These are phyloP conservation scores for Lottia scabra DNA, from an alignment of 2,888 invertebrate genomes.

Conservation along the genomic window DNA sequence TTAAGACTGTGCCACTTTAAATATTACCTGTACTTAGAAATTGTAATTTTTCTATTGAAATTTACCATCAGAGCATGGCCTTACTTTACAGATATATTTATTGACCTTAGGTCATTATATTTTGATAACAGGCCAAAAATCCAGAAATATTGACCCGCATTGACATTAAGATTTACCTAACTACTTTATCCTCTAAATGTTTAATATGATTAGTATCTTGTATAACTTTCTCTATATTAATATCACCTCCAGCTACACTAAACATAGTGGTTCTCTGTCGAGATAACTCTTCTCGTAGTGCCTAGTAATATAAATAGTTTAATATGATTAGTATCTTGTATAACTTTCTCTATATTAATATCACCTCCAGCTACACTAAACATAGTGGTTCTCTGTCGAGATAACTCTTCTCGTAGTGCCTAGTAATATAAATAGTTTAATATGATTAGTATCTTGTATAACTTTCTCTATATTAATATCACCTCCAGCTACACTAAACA, in stretches of 20 bases:
- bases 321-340: conserved; percentile 41
- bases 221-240: conserved; percentile 40
- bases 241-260: conserved; percentile 37
- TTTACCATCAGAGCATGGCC: too few species aligned
- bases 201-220: conserved; percentile 54
- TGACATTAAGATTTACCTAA: conserved; percentile 40
- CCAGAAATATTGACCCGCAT: too few species aligned
- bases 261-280: conserved; percentile 59
- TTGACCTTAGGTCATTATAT: too few species aligned
- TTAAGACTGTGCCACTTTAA: too few species aligned
- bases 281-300: conserved; percentile 62
- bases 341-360: conserved; percentile 40
- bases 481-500: conserved; percentile 41
- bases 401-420: conserved; percentile 64
- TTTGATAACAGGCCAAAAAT: too few species aligned
- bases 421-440: conserved; percentile 22
- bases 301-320: conserved; percentile 35
- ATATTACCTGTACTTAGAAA: too few species aligned
- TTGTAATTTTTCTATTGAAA: too few species aligned
- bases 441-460: conserved; percentile 42
- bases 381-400: conserved; percentile 59
- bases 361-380: conserved; percentile 40
- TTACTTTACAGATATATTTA: too few species aligned
- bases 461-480: conserved; percentile 42
- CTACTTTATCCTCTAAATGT: conserved; percentile 58